Percentiles rank a stretch among this genome's conserved stretches.
phyloP scores from a whole-genome alignment of 2,113 vertebrate genomes.

The Mionectes macconnelli region DNA sequence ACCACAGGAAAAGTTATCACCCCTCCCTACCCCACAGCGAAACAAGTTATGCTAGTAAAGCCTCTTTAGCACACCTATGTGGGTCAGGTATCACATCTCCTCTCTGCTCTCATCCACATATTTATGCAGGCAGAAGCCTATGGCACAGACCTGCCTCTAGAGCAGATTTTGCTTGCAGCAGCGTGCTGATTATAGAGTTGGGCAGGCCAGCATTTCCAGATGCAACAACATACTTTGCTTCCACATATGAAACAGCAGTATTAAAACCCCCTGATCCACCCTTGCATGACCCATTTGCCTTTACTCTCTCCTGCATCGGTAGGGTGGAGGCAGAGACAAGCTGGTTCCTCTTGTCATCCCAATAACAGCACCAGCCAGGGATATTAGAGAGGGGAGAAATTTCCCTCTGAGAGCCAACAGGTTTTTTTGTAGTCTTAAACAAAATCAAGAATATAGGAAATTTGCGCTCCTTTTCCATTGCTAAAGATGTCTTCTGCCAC shows the following conservation, averaged over 20 bases:
- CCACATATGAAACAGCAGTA: slow-evolving; percentile 42
- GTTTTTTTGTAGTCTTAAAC: background rate
- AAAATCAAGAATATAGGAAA: background rate
- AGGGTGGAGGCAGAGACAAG: background rate
- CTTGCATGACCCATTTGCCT: slow-evolving; percentile 50
- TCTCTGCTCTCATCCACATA: background rate
- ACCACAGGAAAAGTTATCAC: slow-evolving; percentile 41
- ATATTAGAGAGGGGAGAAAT: background rate
- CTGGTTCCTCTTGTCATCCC: slow-evolving; percentile 1
- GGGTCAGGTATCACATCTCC: slow-evolving; percentile 63
- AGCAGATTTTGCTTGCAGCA: slow-evolving; percentile 45
- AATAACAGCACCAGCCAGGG: background rate
- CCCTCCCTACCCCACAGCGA: slow-evolving; percentile 27
- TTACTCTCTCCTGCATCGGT: slow-evolving; percentile 25
- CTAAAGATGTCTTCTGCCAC: background rate
- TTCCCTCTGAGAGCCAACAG: background rate
- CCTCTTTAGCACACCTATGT: slow-evolving; percentile 41
- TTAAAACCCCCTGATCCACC: slow-evolving; percentile 34
- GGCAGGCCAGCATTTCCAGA: slow-evolving; percentile 57
- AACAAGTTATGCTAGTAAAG: slow-evolving; percentile 55
- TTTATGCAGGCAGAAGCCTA: slow-evolving; percentile 47
- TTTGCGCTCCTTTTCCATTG: background rate
- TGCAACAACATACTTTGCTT: slow-evolving; percentile 49
- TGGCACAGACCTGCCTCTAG: background rate
- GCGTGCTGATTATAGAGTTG: background rate